Base-by-base conservation (phyloP, 2,113 vertebrate genomes). In the Pygoscelis adeliae region DNA sequence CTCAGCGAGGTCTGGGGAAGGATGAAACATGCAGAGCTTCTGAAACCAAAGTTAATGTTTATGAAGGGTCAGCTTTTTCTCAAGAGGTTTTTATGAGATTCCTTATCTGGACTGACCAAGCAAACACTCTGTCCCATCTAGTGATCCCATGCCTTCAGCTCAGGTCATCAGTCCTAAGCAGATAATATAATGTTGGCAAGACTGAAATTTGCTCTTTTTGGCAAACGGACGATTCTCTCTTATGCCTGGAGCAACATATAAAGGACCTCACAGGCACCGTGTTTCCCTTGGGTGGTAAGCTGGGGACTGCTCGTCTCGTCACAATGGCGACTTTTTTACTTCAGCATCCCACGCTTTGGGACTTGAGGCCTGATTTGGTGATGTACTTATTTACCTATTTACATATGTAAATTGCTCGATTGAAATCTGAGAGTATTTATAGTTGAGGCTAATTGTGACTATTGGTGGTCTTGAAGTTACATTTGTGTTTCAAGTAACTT, bases 351-450 rank as follows among this genome's bases (percentile, higher is more conserved):
- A 79, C 7, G 0, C 66, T 53, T 30, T 49, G 53, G n/a, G 38
- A 85, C 66, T 77, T 71, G 32, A 94, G 62, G 58, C 87, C 66
- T 53, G 46, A 89, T 94, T 96, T 85, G 91, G 59, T 66, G 67
- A 77, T 77, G 66, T 15, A 21, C 59, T 93, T 94, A 83, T 92
- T 96, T 91, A 77, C 62, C 18, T 69, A 44, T 83, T 81, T 89
- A 46, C 66, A 56, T 87, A 66, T 50, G 46, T 65, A 95, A 94
- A 72, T 88, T 40, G 10, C 38, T 70, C 55, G n/a, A 20, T 70
- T 96, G 95, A 93, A 93, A 95, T 72, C 40, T 62, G 42, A 81
- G 81, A 5, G 49, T 85, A 73, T 87, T 95, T 97, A 94, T 80
- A 53, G 66, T 59, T 0, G 1, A 49, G 32, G 44, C n/a, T 85